Evolutionary conservation across 2,113 vertebrate species (phyloP), one percentile per base, ranked within the genome.

Genomic region (Hypomesus transpacificus): DNA sequence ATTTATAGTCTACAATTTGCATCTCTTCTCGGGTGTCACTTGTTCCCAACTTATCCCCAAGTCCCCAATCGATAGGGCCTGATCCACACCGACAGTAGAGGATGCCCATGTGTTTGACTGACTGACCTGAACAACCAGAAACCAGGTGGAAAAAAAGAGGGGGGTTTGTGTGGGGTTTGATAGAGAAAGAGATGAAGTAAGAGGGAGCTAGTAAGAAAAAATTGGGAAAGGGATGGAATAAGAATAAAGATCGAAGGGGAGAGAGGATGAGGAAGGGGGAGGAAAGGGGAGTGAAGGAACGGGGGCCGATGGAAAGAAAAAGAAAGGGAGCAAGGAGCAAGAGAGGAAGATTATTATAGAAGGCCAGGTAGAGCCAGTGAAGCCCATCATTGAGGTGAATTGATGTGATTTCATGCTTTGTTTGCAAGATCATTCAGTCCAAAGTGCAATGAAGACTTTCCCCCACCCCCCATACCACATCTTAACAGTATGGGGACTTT

Each of bases 1-100:
- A 95, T 96, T 94, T 95, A 95, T 95, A 94, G 92, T 93, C 93
- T 93, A 94, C 91, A 90, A 95, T 96, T 95, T 96, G 93, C 93
- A 96, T 94, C 91, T 87, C 90, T 87, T 93, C 91, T 91, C 92
- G 66, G 26, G 90, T 90, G 91, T 78, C 92, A 92, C 91, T 93
- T 87, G 85, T 91, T 84, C 85, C 88, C 90, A 90, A 91, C 91
- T 93, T 87, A 86, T 91, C 84, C 85, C 88, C 90, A 91, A 91
- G 88, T 90, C 91, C 85, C 39, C 86, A 87, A 94, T 96, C 94
- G 90, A 96, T 96, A 94, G 84, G 84, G 82, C 88, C 89, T 90
- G 75, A 90, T 91, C 87, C 85, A 84, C 85, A 79, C 78, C 92
- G 92, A 92, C 85, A 93, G 92, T 86, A 86, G 78, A 76, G 79